Percentiles rank a stretch among this genome's conserved stretches.
Conservation (phyloP, 2,113 vertebrate species). For the Pristiophorus japonicus region DNA sequence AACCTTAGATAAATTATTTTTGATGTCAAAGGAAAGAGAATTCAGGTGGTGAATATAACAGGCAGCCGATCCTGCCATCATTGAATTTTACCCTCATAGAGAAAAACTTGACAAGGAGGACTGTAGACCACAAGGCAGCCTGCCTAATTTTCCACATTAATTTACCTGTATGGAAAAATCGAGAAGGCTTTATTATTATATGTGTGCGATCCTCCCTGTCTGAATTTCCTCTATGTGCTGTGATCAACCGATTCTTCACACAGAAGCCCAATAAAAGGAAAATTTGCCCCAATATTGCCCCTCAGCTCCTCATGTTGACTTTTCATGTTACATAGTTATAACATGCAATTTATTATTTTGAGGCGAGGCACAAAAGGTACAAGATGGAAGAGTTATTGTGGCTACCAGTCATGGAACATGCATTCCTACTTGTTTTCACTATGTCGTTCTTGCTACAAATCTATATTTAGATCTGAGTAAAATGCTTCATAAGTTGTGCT, state of each 20-base stretch:
- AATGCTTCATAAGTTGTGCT: background rate
- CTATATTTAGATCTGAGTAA: slow-evolving; percentile 3
- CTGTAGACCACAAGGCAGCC: background rate
- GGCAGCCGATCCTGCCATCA: background rate
- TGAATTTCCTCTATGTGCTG: background rate
- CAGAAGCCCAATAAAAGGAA: background rate
- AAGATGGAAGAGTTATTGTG: background rate
- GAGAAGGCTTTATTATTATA: background rate
- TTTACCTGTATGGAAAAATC: background rate
- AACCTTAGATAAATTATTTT: background rate
- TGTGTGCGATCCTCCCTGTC: background rate
- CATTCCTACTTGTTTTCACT: background rate
- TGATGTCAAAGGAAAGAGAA: background rate
- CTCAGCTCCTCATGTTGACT: background rate
- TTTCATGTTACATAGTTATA: background rate
- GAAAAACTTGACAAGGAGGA: background rate
- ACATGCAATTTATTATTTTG: background rate
- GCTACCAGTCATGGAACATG: background rate
- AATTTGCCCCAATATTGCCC: background rate
- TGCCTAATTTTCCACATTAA: background rate
- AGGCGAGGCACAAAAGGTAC: background rate
- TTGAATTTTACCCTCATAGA: background rate
- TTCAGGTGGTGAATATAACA: background rate
- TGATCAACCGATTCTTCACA: background rate
- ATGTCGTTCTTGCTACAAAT: background rate